phyloP scores from a whole-genome alignment of 2,888 invertebrate genomes.

The Danaus chrysippus region DNA sequence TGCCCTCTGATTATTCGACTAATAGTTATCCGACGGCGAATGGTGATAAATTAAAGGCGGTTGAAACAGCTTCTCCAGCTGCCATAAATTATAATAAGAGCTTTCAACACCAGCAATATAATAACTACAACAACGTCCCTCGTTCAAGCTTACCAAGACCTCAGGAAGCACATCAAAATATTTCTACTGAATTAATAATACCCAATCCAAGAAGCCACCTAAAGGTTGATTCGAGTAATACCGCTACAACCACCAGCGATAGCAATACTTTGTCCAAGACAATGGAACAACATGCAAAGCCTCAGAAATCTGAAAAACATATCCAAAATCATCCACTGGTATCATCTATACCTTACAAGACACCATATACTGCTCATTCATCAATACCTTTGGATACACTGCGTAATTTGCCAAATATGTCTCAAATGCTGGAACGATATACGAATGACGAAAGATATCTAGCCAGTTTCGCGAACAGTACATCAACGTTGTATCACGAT shows the following conservation, averaged over 20 bases:
- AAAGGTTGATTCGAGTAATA: conserved; percentile 53
- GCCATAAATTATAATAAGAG: conserved; percentile 63
- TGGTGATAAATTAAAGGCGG: conserved; percentile 57
- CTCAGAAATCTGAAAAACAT: conserved; percentile 61
- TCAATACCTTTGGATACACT: conserved; percentile 73
- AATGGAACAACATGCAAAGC: conserved; percentile 51
- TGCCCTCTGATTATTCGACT: conserved; percentile 64
- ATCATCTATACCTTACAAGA: conserved; percentile 64
- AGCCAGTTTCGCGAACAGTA: conserved; percentile 64
- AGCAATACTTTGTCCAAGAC: conserved; percentile 51
- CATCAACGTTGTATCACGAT: conserved; percentile 75
- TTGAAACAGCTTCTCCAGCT: conserved; percentile 43
- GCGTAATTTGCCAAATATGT: conserved; percentile 77
- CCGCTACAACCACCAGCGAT: conserved; percentile 44
- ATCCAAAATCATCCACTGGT: conserved; percentile 61
- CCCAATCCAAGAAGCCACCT: conserved; percentile 63
- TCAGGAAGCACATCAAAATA: conserved; percentile 59
- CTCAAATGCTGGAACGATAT: conserved; percentile 81
- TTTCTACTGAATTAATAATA: conserved; percentile 62
- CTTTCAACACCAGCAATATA: conserved; percentile 60
- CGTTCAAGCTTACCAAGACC: conserved; percentile 51
- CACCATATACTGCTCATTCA: conserved; percentile 59
- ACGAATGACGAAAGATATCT: conserved; percentile 77
- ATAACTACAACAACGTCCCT: conserved; percentile 54
- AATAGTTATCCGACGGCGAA: conserved; percentile 47